Evolutionary conservation across 2,113 vertebrate species (phyloP), one percentile per base, ranked within the genome.

Genomic region (Anser brachyrhynchus): DNA sequence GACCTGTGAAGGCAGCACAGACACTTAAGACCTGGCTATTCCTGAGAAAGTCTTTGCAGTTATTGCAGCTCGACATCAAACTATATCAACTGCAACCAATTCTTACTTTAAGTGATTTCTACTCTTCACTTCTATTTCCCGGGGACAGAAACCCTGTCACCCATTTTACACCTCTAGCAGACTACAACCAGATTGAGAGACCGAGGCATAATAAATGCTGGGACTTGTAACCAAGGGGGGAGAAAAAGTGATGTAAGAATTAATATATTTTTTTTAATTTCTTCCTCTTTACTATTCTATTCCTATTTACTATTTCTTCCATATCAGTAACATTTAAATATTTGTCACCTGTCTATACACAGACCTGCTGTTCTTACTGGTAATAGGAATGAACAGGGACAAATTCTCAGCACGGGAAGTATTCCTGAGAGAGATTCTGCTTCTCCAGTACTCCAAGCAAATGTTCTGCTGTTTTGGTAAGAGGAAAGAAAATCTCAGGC

Each of bases 401-500:
- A 64, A 64, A 39, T 64, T 64, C 25, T 41, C 37, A 64, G 62
- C 37, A 41, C 10, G 41, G 37, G 57, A 78, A 17, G n/a, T 72
- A 49, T 67, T 94, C 43, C 35, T 77, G n/a, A 41, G 26, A 75
- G 21, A 55, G 19, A 25, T 41, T 4, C 6, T 8, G 4, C 33
- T 79, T 66, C 44, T 65, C 39, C 3, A 2, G 12, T 55, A 54
- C 31, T 89, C 5, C 51, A 77, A 57, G 59, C 29, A 93, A 88
- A 74, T 7, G 4, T 78, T 81, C 0, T 0, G 16, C 39, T 67
- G 4, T 54, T 90, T 54, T 39, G 18, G 10, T 11, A 6, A 1
- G 4, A 23, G 19, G 10, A 28, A 83, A 76, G 69, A 77, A 85
- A 90, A 67, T 28, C 13, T 88, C 20, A 11, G 41, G 19, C 21